Percentiles rank a stretch among this genome's conserved stretches.
Conservation (phyloP, 64 coral and sea anemone genomes). For the Astreopora myriophthalma region DNA sequence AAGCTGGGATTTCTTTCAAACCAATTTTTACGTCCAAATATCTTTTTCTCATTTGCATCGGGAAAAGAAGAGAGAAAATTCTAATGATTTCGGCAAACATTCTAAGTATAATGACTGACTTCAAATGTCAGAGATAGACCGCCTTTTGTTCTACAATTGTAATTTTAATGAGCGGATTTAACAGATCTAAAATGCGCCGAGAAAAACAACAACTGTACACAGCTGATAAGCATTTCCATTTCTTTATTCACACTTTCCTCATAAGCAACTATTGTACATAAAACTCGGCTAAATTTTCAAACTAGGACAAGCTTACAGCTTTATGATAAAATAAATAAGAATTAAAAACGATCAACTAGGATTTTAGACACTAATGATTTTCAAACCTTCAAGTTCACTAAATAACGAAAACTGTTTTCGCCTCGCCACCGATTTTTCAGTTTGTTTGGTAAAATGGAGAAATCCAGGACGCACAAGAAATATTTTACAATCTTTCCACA, state of each 20-base stretch:
- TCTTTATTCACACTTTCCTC: slow-evolving; percentile 24
- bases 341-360: neutral
- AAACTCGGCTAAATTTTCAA: neutral
- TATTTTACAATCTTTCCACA: neutral
- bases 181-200: neutral
- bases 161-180: neutral
- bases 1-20: neutral
- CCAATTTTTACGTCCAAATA: neutral
- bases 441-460: neutral
- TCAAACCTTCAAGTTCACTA: neutral
- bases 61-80: neutral
- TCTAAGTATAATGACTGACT: slow-evolving; percentile 2
- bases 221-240: neutral
- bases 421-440: too few relatives aligned
- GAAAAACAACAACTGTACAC: neutral
- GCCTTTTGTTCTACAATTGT: slow-evolving; percentile 11
- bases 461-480: neutral
- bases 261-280: slow-evolving; percentile 24
- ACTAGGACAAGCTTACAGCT: neutral
- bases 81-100: slow-evolving; percentile 30
- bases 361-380: neutral
- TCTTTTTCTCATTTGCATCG: neutral
- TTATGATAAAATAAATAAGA: slow-evolving; percentile 15
- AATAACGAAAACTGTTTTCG: neutral
- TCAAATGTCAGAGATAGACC: neutral